These are phyloP conservation scores for Centropristis striata DNA, from an alignment of 2,113 vertebrate species.

Conservation along the genomic window DNA sequence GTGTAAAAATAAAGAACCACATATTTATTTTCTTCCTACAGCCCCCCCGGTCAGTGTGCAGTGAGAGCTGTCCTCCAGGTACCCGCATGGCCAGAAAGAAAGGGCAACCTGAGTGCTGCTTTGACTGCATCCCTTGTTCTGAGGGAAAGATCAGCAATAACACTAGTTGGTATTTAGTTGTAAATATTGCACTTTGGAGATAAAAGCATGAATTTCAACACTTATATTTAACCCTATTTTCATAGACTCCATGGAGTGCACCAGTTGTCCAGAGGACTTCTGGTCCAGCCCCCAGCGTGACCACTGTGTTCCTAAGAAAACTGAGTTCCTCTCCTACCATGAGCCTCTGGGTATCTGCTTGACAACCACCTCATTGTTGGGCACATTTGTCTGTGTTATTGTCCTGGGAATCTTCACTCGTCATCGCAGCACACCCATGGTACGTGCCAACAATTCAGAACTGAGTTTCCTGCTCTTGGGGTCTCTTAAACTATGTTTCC, in stretches of 20 bases:
- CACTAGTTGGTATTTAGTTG: too few relatives aligned
- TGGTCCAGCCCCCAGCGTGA: constrained; percentile 69
- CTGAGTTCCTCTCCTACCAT: constrained; percentile 66
- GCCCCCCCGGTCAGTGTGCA: too few relatives aligned
- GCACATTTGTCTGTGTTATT: constrained; percentile 53
- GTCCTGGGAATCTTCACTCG: constrained; percentile 70
- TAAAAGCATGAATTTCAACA: not conserved
- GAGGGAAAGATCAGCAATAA: too few relatives aligned
- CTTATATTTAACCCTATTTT: not conserved
- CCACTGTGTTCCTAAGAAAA: constrained; percentile 73
- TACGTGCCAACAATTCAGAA: constrained; percentile 83
- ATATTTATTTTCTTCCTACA: too few relatives aligned
- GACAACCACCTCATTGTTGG: constrained; percentile 63
- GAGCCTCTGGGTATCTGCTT: constrained; percentile 75
- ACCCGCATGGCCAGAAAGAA: too few relatives aligned
- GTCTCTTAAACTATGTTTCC: constrained; percentile 81
- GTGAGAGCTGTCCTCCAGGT: too few relatives aligned
- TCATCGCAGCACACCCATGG: constrained; percentile 77
- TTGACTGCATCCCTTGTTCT: too few relatives aligned
- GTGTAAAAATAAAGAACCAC: too few relatives aligned
- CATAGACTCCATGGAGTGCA: constrained; percentile 76
- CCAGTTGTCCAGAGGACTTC: constrained; percentile 71
- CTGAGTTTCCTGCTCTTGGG: constrained; percentile 81
- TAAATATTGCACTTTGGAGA: too few relatives aligned
- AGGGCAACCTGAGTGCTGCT: too few relatives aligned